These are phyloP conservation scores for Branchinecta lynchi DNA, from an alignment of 1,140 invertebrate species.

Conservation along the genomic window DNA sequence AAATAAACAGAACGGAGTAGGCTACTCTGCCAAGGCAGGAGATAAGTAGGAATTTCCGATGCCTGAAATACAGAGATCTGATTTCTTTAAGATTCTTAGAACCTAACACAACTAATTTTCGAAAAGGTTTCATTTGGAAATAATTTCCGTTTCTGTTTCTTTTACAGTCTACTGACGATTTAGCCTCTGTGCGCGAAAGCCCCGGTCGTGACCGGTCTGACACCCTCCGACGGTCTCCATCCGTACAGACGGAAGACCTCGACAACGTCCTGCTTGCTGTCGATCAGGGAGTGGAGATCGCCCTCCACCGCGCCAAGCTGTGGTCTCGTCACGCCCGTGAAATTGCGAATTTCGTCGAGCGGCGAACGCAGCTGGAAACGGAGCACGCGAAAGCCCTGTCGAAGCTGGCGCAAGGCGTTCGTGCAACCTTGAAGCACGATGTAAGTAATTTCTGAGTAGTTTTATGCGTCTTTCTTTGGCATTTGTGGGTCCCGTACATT, in stretches of 20 bases:
- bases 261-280: conserved; percentile 29
- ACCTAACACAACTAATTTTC: too few species aligned
- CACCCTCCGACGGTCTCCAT: conserved; percentile 16
- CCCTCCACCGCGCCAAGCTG: conserved; percentile 37
- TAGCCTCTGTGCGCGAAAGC: conserved; percentile 19
- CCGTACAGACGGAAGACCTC: conserved; percentile 19
- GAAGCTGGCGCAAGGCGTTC: conserved; percentile 36
- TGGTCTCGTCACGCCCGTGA: conserved; percentile 43
- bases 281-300: conserved; percentile 36
- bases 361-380: conserved; percentile 35
- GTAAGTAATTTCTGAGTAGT: conserved; percentile 27
- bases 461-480: not conserved
- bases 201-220: not conserved
- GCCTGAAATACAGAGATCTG: too few species aligned
- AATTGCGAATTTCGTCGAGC: conserved; percentile 39
- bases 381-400: conserved; percentile 38
- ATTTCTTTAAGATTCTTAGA: too few species aligned
- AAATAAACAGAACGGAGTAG: too few species aligned
- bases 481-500: too few species aligned
- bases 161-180: conserved; percentile 30
- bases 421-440: conserved; percentile 38
- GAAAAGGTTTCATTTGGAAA: too few species aligned
- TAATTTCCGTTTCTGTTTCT: conserved; percentile 11
- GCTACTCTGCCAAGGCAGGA: too few species aligned
- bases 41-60: too few species aligned